phyloP scores from a whole-genome alignment of 2,888 invertebrate species.

The Trissonchulus sp. region DNA sequence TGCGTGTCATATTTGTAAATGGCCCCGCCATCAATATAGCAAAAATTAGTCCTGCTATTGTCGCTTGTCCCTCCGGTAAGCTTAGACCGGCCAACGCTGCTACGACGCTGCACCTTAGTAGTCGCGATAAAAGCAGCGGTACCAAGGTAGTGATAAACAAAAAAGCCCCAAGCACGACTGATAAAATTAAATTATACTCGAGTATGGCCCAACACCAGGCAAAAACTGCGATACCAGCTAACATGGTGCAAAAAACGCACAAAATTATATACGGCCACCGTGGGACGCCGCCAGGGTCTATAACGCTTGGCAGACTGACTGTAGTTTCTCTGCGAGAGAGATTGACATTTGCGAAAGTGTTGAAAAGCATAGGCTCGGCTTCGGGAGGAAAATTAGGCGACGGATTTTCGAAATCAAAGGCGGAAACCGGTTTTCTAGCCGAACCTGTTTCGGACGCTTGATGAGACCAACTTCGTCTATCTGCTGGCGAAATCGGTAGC shows the following conservation, averaged over 20 bases:
- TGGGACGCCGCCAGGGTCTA: not conserved
- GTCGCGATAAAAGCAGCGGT: not conserved
- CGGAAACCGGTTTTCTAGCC: no score
- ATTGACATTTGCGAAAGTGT: no score
- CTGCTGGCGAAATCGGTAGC: no score
- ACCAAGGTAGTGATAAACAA: not conserved
- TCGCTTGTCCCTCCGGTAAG: not conserved
- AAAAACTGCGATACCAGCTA: not conserved
- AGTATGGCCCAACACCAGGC: not conserved
- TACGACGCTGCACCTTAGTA: not conserved
- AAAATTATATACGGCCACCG: not conserved
- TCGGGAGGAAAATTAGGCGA: no score
- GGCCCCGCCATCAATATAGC: not conserved
- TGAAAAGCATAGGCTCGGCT: no score
- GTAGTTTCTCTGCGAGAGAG: no score
- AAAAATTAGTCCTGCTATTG: not conserved
- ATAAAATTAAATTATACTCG: not conserved
- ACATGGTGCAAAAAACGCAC: not conserved
- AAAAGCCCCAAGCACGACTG: not conserved
- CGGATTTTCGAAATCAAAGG: no score
- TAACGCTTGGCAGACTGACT: not conserved
- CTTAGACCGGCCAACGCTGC: not conserved
- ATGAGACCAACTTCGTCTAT: no score
- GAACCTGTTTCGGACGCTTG: no score
- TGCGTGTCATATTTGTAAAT: not conserved